Base-by-base conservation (phyloP, 2,797 vertebrate genomes). In the Phrynocephalus guinanensis region DNA sequence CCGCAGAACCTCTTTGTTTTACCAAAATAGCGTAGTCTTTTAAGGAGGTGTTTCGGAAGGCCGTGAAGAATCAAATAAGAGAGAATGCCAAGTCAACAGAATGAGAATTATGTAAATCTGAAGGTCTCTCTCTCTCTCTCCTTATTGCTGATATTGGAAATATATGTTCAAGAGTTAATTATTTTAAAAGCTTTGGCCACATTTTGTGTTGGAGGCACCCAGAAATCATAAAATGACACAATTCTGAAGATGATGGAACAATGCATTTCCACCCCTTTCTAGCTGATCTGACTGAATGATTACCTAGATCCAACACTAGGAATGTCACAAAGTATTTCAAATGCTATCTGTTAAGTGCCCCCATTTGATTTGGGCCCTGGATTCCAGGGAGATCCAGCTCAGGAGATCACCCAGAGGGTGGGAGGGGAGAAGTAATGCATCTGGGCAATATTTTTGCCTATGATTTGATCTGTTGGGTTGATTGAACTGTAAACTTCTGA, bases 1-100 rank as follows among this genome's bases (percentile, higher is more conserved):
- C 88, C 88, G 11, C 52, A 56, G 9, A 56, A 56, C 52, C 52
- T 56, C 67, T 86, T 68, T 73, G 91, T 93, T 52, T 86, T 67
- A 85, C 30, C 84, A 88, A 88, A 79, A n/a, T 2, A 66, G 11
- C 84, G 81, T 90, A 3, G 13, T 84, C 56, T 80, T 84, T 56
- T 77, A 88, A 84, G 52, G 52, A 50, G 71, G 79, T 1, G 0
- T 89, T 82, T 30, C 86, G 78, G 79, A 86, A 81, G 6, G 44
- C 10, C 28, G 52, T 56, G 48, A 26, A 0, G 56, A 88, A 71
- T 60, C 52, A 77, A 52, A 78, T 67, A 78, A 60, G 52, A 86
- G 52, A 18, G 82, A 6, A 24, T 88, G 84, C 78, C 33, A 77
- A 60, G 30, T 30, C 67, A 15, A 0, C 77, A 86, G 83, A 60